These are phyloP conservation scores for Nesometra sesokonis DNA, from an alignment of 35 echinoderm and acorn worm species.

Conservation along the genomic window DNA sequence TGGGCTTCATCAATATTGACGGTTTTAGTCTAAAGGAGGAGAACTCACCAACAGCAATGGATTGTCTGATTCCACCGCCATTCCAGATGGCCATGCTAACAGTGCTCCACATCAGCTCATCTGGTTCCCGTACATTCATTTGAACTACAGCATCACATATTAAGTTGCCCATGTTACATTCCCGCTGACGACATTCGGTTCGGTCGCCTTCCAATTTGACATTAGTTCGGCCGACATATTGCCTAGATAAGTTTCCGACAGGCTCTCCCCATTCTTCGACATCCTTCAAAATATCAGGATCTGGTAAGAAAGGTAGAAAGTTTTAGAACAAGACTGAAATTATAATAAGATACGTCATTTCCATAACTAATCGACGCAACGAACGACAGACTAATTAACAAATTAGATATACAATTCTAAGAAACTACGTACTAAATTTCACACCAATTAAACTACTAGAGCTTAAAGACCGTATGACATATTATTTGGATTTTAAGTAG, in stretches of 20 bases:
- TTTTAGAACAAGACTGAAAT: no score
- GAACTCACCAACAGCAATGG: conserved; percentile 18
- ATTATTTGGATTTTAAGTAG: no score
- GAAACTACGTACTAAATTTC: no score
- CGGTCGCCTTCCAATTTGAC: conserved; percentile 26
- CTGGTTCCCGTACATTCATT: conserved; percentile 22
- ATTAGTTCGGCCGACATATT: conserved; percentile 36
- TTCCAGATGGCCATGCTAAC: conserved; percentile 52
- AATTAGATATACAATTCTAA: no score
- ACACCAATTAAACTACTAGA: no score
- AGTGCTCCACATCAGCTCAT: conserved; percentile 33
- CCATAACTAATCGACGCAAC: no score
- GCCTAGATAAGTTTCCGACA: conserved; percentile 12
- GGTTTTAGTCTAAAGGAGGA: no score
- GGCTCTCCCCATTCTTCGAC: conserved; percentile 15
- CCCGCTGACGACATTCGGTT: conserved; percentile 20
- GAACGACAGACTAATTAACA: no score
- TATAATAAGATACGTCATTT: no score
- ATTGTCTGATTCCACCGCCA: conserved; percentile 34
- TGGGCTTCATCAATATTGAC: no score
- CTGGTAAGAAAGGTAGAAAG: neutral
- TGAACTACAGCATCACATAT: conserved; percentile 32
- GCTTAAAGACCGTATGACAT: no score
- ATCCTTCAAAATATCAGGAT: conserved; percentile 22
- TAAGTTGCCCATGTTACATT: conserved; percentile 73